Conservation (phyloP, 1,140 invertebrate genomes). For the Diorhabda carinulata region DNA sequence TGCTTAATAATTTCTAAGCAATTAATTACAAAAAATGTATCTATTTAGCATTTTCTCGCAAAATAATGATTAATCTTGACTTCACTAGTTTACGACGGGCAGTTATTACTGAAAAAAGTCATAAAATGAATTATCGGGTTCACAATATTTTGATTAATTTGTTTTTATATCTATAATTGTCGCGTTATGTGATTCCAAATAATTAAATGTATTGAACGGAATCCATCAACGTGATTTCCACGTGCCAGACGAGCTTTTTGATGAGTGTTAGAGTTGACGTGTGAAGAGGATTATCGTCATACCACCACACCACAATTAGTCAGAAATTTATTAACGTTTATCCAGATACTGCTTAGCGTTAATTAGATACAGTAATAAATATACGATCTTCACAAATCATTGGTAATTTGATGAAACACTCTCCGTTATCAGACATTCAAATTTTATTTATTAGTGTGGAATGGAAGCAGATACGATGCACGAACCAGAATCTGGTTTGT, state of each 20-base stretch:
- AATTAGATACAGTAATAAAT: slow-evolving; percentile 29
- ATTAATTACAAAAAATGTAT: no score
- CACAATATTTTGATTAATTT: no score
- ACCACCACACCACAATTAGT: slow-evolving; percentile 28
- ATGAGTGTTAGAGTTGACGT: slow-evolving; percentile 23
- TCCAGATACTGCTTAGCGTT: slow-evolving; percentile 12
- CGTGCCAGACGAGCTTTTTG: slow-evolving; percentile 4
- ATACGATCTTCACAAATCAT: slow-evolving; percentile 27
- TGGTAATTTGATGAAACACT: slow-evolving; percentile 26
- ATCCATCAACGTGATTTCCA: background rate
- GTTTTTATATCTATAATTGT: no score
- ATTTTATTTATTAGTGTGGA: slow-evolving; percentile 10
- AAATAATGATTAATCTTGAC: no score
- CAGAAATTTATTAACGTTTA: slow-evolving; percentile 25
- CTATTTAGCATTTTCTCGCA: no score
- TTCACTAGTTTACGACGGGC: no score
- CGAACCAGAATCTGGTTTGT: background rate
- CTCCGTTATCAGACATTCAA: slow-evolving; percentile 6
- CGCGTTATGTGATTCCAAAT: no score
- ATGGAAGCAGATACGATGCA: background rate
- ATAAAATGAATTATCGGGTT: no score
- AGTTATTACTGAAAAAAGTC: no score
- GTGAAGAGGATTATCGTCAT: slow-evolving; percentile 30
- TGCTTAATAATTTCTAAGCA: no score
- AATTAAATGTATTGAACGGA: no score